Evolutionary conservation across 53 echinoderm and acorn worm genomes (phyloP).

Genomic region (Patiria pectinifera): DNA sequence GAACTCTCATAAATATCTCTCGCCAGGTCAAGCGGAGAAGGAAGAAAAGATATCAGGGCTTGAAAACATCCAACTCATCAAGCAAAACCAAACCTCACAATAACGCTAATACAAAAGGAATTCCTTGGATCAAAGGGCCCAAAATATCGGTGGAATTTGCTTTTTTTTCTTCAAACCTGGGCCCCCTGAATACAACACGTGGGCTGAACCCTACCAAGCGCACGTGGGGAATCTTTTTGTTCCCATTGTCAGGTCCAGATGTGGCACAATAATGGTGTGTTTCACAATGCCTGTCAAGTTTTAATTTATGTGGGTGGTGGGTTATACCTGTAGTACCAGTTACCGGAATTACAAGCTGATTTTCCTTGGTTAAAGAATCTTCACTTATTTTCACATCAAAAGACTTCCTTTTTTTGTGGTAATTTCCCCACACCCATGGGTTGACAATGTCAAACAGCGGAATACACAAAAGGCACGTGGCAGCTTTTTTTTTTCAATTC

Average conservation of each 20-base stretch:
- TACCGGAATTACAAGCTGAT: not conserved
- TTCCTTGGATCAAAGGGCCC: not conserved
- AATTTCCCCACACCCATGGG: not conserved
- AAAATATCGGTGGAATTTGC: constrained; percentile 6
- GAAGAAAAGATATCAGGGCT: not conserved
- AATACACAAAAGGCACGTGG: not conserved
- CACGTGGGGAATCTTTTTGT: not conserved
- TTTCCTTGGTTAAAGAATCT: not conserved
- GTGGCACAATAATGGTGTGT: not conserved
- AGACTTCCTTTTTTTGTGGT: not conserved
- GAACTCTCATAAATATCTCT: not conserved
- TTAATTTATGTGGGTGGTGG: not conserved
- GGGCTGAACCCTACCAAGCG: not conserved
- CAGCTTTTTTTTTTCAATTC: not conserved
- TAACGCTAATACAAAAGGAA: constrained; percentile 5
- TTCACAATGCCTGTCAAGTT: not conserved
- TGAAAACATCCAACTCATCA: not conserved
- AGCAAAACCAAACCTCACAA: not conserved
- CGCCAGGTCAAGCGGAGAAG: constrained; percentile 17
- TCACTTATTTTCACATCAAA: not conserved
- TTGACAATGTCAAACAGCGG: not conserved
- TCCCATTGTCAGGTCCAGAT: not conserved
- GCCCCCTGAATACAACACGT: not conserved
- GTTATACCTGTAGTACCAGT: not conserved
- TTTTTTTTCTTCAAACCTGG: not conserved